phyloP scores from a whole-genome alignment of 2,888 invertebrate species.

The Busseola fusca region DNA sequence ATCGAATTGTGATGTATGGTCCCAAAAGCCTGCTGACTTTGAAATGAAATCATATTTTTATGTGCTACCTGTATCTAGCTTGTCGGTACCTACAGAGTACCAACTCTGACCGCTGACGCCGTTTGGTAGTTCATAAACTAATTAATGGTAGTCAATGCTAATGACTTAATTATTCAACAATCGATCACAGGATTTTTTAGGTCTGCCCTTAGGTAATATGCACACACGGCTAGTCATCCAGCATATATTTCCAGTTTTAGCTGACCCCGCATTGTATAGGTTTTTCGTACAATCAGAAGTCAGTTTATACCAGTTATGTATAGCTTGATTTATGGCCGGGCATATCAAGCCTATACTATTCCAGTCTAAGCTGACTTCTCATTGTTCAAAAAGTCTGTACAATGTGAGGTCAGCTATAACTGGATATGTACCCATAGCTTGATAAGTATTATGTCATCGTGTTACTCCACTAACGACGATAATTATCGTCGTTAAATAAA shows the following conservation, averaged over 20 bases:
- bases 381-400: not conserved
- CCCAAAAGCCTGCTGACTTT: slow-evolving; percentile 8
- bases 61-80: not conserved
- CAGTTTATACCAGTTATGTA: too few species aligned
- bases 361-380: not conserved
- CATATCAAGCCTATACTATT: not conserved
- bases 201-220: too few species aligned
- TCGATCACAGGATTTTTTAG: not conserved
- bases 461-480: not conserved
- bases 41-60: not conserved
- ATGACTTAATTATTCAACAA: not conserved
- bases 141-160: too few species aligned
- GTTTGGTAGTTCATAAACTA: too few species aligned
- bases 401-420: not conserved
- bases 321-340: too few species aligned
- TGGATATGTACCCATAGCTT: not conserved
- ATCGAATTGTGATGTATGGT: slow-evolving; percentile 10
- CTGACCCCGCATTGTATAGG: too few species aligned
- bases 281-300: too few species aligned
- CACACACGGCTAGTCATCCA: too few species aligned
- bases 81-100: not conserved
- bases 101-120: too few species aligned
- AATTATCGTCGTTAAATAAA: not conserved
- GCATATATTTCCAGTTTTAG: too few species aligned
- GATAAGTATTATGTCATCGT: not conserved